A percentile compares a stretch with the other conserved stretches of the same genome.
Evolutionary conservation across 2,797 vertebrate genomes (phyloP).

Genomic region (Chaetophractus vellerosus): DNA sequence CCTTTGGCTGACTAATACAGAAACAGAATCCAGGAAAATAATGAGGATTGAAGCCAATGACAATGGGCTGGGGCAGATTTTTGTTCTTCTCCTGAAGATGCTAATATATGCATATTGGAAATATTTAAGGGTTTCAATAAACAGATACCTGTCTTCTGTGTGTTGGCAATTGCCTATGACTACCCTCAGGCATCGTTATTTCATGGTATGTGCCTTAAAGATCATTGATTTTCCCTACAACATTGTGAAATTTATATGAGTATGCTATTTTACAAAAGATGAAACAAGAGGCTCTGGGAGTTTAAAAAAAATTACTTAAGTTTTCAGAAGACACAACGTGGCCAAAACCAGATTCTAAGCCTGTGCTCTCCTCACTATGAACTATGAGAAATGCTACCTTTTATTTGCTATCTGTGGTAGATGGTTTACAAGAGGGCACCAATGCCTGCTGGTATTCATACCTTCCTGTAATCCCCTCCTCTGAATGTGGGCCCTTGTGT

Average conservation of each 20-base stretch:
- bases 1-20: too few relatives aligned
- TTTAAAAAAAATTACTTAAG: not conserved
- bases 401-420: not conserved
- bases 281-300: not conserved
- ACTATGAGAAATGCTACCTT: too few relatives aligned
- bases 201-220: not conserved
- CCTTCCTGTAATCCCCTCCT: too few relatives aligned
- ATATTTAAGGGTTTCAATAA: not conserved
- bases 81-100: not conserved
- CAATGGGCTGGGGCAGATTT: too few relatives aligned
- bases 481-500: too few relatives aligned
- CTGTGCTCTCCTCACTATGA: not conserved
- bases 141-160: not conserved
- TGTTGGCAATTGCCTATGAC: too few relatives aligned
- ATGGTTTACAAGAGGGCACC: too few relatives aligned
- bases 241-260: not conserved
- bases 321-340: not conserved
- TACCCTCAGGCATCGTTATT: not conserved
- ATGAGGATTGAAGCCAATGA: not conserved
- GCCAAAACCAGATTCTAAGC: not conserved
- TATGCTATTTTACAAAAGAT: not conserved
- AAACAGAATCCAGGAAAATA: not conserved
- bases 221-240: not conserved
- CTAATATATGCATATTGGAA: not conserved
- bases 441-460: too few relatives aligned